A percentile compares a stretch with the other conserved stretches of the same genome.
phyloP scores from a whole-genome alignment of 1,140 invertebrate species.

The Scaptomyza montana region DNA sequence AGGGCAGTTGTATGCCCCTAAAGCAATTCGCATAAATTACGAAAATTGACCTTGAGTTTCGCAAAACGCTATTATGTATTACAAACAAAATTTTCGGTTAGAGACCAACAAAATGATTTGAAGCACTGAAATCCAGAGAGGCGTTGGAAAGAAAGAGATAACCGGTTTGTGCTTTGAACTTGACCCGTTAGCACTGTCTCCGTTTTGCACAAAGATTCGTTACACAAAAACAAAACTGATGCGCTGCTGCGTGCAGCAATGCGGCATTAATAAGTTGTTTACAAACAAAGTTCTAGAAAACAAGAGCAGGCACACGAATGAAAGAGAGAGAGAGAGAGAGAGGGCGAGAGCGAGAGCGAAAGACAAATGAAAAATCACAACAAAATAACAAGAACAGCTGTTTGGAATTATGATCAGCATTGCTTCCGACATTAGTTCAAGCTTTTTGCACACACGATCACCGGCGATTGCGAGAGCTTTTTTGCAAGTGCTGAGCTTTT shows the following conservation, averaged over 20 bases:
- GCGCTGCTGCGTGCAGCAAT: conserved; percentile 36
- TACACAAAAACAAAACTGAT: not conserved
- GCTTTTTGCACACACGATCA: conserved; percentile 31
- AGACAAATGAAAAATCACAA: not conserved
- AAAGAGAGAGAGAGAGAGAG: conserved; percentile 1
- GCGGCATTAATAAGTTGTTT: conserved; percentile 43
- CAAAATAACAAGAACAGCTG: conserved; percentile 36
- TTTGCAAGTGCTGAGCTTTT: conserved; percentile 26
- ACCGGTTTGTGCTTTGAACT: conserved; percentile 52
- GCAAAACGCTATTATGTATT: conserved; percentile 17
- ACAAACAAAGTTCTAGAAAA: conserved; percentile 48
- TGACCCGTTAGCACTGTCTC: conserved; percentile 31
- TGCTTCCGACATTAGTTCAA: conserved; percentile 26
- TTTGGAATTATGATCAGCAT: not conserved
- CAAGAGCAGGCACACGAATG: not conserved
- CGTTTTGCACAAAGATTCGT: conserved; percentile 14
- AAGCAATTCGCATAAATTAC: conserved; percentile 28
- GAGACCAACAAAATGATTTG: conserved; percentile 4
- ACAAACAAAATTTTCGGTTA: conserved; percentile 18
- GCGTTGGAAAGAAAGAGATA: conserved; percentile 1
- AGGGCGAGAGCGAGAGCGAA: not conserved
- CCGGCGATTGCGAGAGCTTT: conserved; percentile 33
- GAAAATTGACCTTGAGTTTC: conserved; percentile 44
- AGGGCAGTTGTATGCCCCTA: conserved; percentile 26
- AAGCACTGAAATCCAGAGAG: too few relatives aligned